phyloP scores from a whole-genome alignment of 1,140 invertebrate species.

The Scylla paramamosain region DNA sequence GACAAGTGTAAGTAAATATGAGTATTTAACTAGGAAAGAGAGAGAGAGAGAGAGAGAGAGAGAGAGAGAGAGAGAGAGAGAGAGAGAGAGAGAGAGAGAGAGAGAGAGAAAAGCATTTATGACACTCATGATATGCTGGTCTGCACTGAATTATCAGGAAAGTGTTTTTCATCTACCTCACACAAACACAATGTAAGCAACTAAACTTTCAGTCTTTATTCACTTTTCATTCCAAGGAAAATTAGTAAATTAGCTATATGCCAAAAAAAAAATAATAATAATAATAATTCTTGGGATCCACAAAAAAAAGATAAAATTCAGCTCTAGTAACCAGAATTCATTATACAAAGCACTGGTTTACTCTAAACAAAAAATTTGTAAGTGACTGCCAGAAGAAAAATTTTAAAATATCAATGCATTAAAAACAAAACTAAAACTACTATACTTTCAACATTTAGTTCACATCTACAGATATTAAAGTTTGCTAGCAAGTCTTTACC shows the following conservation, averaged over 20 bases:
- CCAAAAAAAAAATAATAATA: neutral
- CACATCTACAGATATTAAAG: constrained; percentile 49
- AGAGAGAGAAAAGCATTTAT: too few relatives aligned
- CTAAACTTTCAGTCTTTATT: neutral
- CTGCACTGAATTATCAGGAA: neutral
- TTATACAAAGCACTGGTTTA: constrained; percentile 33
- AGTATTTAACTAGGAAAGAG: too few relatives aligned
- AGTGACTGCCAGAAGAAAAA: neutral
- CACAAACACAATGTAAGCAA: neutral
- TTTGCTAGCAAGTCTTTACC: constrained; percentile 50
- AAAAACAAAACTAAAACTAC: constrained; percentile 1
- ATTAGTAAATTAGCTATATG: neutral
- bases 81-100: too few relatives aligned
- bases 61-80: too few relatives aligned
- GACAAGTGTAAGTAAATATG: too few relatives aligned
- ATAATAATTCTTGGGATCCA: neutral
- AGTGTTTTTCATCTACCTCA: neutral
- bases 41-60: too few relatives aligned
- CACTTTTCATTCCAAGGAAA: constrained; percentile 13
- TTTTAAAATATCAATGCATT: constrained; percentile 34
- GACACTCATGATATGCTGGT: too few relatives aligned
- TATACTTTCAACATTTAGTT: constrained; percentile 13
- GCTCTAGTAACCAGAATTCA: neutral
- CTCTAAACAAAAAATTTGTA: constrained; percentile 17
- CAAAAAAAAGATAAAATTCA: neutral